Evolutionary conservation across 2,888 invertebrate genomes (phyloP).

Genomic region (Oligia strigilis): DNA sequence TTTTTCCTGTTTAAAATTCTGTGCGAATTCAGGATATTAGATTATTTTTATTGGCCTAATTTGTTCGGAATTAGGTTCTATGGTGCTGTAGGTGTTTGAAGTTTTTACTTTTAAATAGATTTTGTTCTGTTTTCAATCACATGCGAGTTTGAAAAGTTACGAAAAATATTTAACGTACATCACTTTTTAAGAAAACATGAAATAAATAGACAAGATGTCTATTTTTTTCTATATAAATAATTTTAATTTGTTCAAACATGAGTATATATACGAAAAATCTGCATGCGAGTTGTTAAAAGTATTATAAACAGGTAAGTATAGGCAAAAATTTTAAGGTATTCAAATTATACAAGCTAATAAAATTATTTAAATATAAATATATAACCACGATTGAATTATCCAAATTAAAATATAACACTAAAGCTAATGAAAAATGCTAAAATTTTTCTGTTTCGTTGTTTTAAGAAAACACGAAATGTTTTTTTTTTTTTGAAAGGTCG

Average conservation of each 20-base stretch:
- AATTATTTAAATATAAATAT: too few species aligned
- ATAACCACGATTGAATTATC: too few species aligned
- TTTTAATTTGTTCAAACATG: too few species aligned
- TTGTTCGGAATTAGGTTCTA: conserved; percentile 35
- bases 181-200: background rate
- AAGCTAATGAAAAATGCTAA: background rate
- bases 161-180: background rate
- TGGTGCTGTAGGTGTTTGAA: background rate
- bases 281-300: too few species aligned
- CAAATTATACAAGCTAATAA: too few species aligned
- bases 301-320: too few species aligned
- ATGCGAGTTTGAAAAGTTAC: background rate
- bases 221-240: too few species aligned
- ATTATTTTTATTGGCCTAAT: conserved; percentile 41
- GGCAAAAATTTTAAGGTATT: too few species aligned
- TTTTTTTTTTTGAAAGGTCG: background rate
- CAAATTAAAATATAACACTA: too few species aligned
- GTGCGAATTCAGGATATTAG: conserved; percentile 24
- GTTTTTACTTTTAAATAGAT: background rate
- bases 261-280: too few species aligned
- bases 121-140: background rate
- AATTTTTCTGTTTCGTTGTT: background rate
- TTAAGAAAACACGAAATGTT: background rate
- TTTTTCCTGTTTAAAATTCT: conserved; percentile 61
- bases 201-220: too few species aligned